phyloP scores from a whole-genome alignment of 2,797 vertebrate genomes.

The Uromys caudimaculatus region DNA sequence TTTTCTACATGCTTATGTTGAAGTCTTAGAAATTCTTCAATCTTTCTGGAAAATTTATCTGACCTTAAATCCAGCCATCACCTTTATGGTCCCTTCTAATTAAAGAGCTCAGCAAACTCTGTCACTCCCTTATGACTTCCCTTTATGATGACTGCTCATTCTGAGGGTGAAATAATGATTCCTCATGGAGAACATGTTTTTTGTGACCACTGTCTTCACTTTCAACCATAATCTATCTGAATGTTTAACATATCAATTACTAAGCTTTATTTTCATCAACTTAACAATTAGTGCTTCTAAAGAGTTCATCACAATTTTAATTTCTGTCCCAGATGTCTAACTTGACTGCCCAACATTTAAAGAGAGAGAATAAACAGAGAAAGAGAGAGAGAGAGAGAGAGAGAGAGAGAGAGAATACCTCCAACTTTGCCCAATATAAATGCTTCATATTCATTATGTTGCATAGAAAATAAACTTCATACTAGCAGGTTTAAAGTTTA shows the following conservation, averaged over 20 bases:
- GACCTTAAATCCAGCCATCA: neutral
- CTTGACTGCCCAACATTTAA: neutral
- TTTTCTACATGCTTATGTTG: neutral
- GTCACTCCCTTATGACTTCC: neutral
- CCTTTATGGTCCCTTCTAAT: neutral
- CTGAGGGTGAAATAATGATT: neutral
- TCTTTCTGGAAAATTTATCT: neutral
- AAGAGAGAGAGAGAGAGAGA: neutral
- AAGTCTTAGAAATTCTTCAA: neutral
- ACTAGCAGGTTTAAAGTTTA: constrained; percentile 29
- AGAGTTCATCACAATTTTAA: constrained; percentile 4
- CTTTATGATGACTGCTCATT: neutral
- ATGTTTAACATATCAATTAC: neutral
- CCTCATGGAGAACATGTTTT: neutral
- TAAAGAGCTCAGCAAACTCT: neutral
- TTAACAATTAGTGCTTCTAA: neutral
- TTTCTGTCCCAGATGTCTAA: neutral
- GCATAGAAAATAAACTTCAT: constrained; percentile 51
- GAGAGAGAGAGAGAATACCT: neutral
- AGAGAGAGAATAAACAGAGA: neutral
- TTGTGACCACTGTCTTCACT: neutral
- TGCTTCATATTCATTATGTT: neutral
- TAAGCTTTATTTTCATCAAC: neutral
- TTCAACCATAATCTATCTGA: neutral
- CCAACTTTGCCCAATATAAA: constrained; percentile 20